Base-by-base conservation (phyloP, 2,113 vertebrate species). In the Malurus cyaneus region DNA sequence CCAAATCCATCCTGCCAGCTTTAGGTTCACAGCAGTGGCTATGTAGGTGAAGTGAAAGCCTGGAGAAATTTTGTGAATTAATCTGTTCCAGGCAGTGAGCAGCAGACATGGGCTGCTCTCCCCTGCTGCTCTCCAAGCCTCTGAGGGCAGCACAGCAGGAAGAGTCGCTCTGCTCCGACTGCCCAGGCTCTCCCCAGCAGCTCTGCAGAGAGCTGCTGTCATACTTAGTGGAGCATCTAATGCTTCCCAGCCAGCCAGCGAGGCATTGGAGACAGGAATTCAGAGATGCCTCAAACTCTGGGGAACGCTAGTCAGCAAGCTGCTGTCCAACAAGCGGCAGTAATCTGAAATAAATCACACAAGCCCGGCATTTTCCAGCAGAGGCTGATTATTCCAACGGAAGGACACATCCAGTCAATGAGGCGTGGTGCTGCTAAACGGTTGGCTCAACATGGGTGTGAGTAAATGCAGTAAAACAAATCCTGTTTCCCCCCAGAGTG, bases 151-250 rank as follows among this genome's bases (percentile, higher is more conserved):
- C 5, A 2, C 39, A 79, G 84, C 4, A 3, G 72, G 52, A 89
- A 44, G 54, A 94, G 65, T 2, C 0, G 23, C 62, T 80, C 80
- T 83, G 60, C 59, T 81, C 67, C 6, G 1, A 10, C 76, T 1
- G 39, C 57, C 52, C 81, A 89, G 80, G 82, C 49, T 89, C 80
- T 82, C 67, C 89, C 80, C 95, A 59, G 49, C 41, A 90, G 60
- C 92, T 78, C 91, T 72, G 52, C 15, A 24, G 83, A 92, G 83
- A 93, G 53, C 89, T 93, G 70, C 90, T 96, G 93, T 96, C 94
- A 91, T 74, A 96, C 84, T 91, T 59, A 88, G 93, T 77, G 77
- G 90, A 97, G 96, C 95, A 94, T 92, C 95, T 97, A 97, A 96
- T 39, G 26, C 85, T 76, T 91, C 85, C 87, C 54, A 23, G 79